phyloP scores from a whole-genome alignment of 2,113 vertebrate genomes.

The Pachyramphus minor region DNA sequence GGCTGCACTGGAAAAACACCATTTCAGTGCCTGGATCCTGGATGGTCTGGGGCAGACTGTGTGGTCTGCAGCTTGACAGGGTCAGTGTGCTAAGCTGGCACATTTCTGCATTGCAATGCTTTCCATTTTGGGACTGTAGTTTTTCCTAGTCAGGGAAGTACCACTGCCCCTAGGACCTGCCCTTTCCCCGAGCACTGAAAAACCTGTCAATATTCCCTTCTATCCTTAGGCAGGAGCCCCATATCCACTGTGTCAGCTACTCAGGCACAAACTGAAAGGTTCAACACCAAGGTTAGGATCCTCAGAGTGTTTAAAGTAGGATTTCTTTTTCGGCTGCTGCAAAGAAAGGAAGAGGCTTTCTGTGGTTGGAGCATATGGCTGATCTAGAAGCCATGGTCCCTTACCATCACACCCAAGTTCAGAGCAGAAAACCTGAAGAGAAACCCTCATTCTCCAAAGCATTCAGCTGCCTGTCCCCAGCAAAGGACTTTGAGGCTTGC shows the following conservation, averaged over 20 bases:
- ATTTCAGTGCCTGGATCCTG: background rate
- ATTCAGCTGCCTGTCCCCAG: background rate
- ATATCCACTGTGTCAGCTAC: background rate
- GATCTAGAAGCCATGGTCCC: background rate
- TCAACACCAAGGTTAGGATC: background rate
- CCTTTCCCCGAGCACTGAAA: background rate
- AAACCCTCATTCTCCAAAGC: background rate
- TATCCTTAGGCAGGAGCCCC: background rate
- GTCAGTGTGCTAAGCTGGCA: background rate
- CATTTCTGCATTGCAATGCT: background rate
- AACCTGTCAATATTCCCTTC: background rate
- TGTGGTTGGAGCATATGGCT: background rate
- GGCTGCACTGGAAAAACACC: background rate
- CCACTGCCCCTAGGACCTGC: background rate
- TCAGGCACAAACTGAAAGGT: background rate
- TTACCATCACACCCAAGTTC: accelerated
- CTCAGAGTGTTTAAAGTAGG: background rate
- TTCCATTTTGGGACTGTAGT: background rate
- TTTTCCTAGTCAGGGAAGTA: background rate
- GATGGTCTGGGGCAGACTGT: background rate
- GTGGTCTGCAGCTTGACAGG: background rate
- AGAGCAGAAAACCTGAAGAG: background rate
- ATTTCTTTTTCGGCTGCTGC: background rate
- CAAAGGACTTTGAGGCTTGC: background rate
- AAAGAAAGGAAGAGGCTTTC: background rate